Base-by-base conservation (phyloP, 2,888 invertebrate species). In the Amphiduros pacificus region DNA sequence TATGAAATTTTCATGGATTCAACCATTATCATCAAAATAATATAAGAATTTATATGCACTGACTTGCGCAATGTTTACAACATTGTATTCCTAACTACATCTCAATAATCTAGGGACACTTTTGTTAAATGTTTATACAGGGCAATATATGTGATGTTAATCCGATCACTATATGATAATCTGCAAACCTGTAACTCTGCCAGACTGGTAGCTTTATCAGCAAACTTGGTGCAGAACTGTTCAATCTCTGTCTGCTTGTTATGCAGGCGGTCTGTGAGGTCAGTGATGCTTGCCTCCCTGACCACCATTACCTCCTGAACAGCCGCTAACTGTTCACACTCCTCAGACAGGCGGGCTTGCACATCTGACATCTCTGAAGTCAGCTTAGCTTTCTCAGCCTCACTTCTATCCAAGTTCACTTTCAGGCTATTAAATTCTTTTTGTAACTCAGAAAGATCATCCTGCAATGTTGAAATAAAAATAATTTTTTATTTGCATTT, bases 111-210 rank as follows among this genome's bases (percentile, higher is more conserved):
- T n/a, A n/a, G n/a, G n/a, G n/a, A n/a, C n/a, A n/a, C n/a, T n/a
- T n/a, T n/a, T n/a, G n/a, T n/a, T n/a, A n/a, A n/a, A n/a, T n/a
- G n/a, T n/a, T n/a, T n/a, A n/a, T n/a, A n/a, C n/a, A n/a, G n/a
- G n/a, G n/a, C n/a, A n/a, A n/a, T n/a, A n/a, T n/a, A n/a, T n/a
- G n/a, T n/a, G n/a, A n/a, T n/a, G n/a, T n/a, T n/a, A n/a, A n/a
- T n/a, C n/a, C n/a, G n/a, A n/a, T n/a, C n/a, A n/a, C n/a, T n/a
- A n/a, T n/a, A n/a, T n/a, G n/a, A n/a, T n/a, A n/a, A n/a, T n/a
- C n/a, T n/a, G n/a, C n/a, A n/a, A n/a, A n/a, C n/a, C n/a, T n/a
- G 61, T 11, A 64, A 29, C 31, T 61, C 62, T 17, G 58, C 58
- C 29, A 64, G 53, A 22, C 55, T 49, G 11, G 50, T 49, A 24